A percentile compares a stretch with the other conserved stretches of the same genome.
Evolutionary conservation across 2,888 invertebrate species (phyloP).

Genomic region (Cheilosia impressa): DNA sequence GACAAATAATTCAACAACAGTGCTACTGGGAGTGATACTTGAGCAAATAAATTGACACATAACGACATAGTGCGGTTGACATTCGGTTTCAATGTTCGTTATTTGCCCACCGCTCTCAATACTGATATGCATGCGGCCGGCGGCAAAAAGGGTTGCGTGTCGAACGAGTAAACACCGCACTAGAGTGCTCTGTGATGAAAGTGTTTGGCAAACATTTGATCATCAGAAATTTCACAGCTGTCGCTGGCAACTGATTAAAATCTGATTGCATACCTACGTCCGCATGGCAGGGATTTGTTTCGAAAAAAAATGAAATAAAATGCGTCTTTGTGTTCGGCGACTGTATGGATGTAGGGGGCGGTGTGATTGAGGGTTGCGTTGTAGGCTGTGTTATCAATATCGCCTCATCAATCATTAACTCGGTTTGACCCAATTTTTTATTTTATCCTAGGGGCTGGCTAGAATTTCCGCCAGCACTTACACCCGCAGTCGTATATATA

Average conservation of each 20-base stretch:
- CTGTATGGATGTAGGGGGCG: no score
- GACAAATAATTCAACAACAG: slow-evolving; percentile 45
- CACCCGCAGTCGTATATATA: slow-evolving; percentile 1
- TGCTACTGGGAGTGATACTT: slow-evolving; percentile 29
- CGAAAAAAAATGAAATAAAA: not conserved
- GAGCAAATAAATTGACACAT: slow-evolving; percentile 54
- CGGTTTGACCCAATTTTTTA: slow-evolving; percentile 59
- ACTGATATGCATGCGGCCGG: slow-evolving; percentile 8
- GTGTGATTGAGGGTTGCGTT: not conserved
- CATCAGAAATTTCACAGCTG: slow-evolving; percentile 68
- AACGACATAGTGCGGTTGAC: slow-evolving; percentile 46
- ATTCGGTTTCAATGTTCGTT: slow-evolving; percentile 60
- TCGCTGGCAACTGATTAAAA: slow-evolving; percentile 65
- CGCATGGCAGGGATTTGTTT: not conserved
- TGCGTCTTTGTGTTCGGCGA: slow-evolving; percentile 23
- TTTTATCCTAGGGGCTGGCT: not conserved
- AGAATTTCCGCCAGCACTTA: not conserved
- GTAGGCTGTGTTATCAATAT: slow-evolving; percentile 40
- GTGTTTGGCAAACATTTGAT: slow-evolving; percentile 74
- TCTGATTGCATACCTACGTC: slow-evolving; percentile 44
- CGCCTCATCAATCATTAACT: slow-evolving; percentile 68
- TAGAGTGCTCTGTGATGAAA: slow-evolving; percentile 55
- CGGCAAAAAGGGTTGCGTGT: slow-evolving; percentile 56
- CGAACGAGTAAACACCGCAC: slow-evolving; percentile 47
- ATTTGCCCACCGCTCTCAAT: slow-evolving; percentile 32